Conservation (phyloP, 2,797 vertebrate species). For the Poeciliopsis presidionis region DNA sequence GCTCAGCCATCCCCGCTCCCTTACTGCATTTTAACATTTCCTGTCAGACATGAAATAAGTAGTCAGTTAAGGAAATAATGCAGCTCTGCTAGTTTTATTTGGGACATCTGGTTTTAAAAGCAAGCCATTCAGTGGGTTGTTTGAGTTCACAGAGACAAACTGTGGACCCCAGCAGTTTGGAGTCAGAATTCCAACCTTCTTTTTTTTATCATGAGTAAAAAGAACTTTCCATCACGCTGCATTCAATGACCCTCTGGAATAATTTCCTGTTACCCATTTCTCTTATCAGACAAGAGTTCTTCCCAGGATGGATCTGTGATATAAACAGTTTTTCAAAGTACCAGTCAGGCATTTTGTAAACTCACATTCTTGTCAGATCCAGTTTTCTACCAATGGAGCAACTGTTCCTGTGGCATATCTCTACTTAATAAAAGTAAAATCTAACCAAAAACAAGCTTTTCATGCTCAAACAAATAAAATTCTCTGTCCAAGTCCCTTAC, state of each 20-base stretch:
- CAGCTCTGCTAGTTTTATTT: background rate
- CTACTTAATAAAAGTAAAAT: too few relatives aligned
- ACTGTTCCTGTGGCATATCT: too few relatives aligned
- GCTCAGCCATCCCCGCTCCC: conserved; percentile 84
- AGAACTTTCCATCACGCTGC: background rate
- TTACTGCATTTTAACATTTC: conserved; percentile 90
- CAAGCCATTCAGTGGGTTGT: background rate
- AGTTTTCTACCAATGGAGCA: too few relatives aligned
- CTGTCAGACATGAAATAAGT: conserved; percentile 63
- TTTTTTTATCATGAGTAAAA: background rate
- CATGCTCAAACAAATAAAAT: too few relatives aligned
- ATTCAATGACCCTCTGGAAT: background rate
- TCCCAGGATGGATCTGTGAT: background rate
- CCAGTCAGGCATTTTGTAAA: background rate
- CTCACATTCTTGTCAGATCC: background rate
- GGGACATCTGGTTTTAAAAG: background rate
- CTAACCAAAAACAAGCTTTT: too few relatives aligned
- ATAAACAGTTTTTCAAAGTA: background rate
- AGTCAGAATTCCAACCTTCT: background rate
- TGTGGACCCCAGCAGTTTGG: background rate
- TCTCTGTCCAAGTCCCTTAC: too few relatives aligned
- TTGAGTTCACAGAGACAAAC: background rate
- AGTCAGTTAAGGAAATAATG: background rate
- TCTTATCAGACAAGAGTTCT: background rate
- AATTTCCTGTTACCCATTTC: background rate